phyloP scores from a whole-genome alignment of 2,888 invertebrate genomes.

The Stenodera caucasica region DNA sequence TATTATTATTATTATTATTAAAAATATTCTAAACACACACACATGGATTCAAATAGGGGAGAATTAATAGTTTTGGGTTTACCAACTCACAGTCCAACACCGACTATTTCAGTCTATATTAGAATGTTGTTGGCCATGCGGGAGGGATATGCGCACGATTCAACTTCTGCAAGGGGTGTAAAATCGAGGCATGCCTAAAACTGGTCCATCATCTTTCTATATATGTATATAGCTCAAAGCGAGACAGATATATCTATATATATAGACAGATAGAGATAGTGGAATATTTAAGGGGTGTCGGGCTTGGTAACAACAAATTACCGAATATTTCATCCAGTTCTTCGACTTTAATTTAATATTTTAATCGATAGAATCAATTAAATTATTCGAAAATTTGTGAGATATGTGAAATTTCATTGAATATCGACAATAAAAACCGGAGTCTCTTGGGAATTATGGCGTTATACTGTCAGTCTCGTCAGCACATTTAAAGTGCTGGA shows the following conservation, averaged over 20 bases:
- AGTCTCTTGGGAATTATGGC: too few species aligned
- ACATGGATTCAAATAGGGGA: constrained; percentile 24
- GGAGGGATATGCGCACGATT: constrained; percentile 45
- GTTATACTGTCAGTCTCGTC: too few species aligned
- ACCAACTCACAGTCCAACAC: constrained; percentile 45
- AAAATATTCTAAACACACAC: constrained; percentile 31
- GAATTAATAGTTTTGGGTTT: background rate
- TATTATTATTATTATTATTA: background rate
- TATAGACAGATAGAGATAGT: background rate
- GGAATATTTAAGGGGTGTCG: background rate
- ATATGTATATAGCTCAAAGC: background rate
- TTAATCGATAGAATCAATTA: background rate
- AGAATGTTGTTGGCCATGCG: constrained; percentile 44
- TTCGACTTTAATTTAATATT: background rate
- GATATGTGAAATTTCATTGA: too few species aligned
- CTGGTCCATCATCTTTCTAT: constrained; percentile 36
- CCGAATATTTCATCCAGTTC: background rate
- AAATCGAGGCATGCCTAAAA: constrained; percentile 43
- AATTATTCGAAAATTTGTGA: too few species aligned
- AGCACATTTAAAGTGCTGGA: too few species aligned
- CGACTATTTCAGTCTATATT: constrained; percentile 41
- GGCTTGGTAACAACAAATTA: background rate
- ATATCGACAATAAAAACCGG: too few species aligned
- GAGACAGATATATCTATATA: background rate
- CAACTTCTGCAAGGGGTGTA: constrained; percentile 38